Base-by-base conservation (phyloP, 2,113 vertebrate genomes). In the Centropristis striata region DNA sequence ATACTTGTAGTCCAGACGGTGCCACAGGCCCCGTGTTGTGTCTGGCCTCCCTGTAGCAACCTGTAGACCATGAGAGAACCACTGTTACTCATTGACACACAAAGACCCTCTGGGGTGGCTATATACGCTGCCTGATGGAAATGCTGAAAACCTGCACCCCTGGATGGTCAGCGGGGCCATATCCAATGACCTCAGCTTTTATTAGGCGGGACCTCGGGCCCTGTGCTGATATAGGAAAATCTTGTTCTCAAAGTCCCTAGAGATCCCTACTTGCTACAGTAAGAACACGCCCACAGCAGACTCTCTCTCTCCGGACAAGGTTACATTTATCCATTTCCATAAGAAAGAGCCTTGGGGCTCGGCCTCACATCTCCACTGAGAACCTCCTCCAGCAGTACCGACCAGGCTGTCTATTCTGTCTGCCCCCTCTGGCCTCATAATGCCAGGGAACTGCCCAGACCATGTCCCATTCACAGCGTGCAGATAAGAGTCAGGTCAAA, bases 1-100 rank as follows among this genome's bases (percentile, higher is more conserved):
- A 96, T 96, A 97, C 96, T 94, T 96, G 86, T 96, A 93, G 87
- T 98, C 96, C 90, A 96, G 96, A 71, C 91, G 82, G 64, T 97
- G 95, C 96, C 96, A 97, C 63, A 96, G 92, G 78, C 95, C 92
- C 86, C 91, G 94, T 66, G 95, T 94, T 93, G 94, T 94, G 28
- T 88, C 89, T 73, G 81, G 82, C 46, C 77, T 78, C 60, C 41
- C 90, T 81, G 90, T 80, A 41, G 76, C 49, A 66, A 81, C 92
- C 96, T 96, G 92, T 55, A 88, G 88, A 91, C 66, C 72, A 93
- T 64, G 86, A 92, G 5, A 78, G 89, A 92, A 74, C 64, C 54
- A 55, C 78, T 86, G 87, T 91, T 91, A 78, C 63, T 64, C 47
- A 65, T 3, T 1, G 20, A 65, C 64, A 83, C 50, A 85, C 71